A percentile compares a stretch with the other conserved stretches of the same genome.
phyloP scores from a whole-genome alignment of 2,797 vertebrate species.

The Corythornis leucogaster region DNA sequence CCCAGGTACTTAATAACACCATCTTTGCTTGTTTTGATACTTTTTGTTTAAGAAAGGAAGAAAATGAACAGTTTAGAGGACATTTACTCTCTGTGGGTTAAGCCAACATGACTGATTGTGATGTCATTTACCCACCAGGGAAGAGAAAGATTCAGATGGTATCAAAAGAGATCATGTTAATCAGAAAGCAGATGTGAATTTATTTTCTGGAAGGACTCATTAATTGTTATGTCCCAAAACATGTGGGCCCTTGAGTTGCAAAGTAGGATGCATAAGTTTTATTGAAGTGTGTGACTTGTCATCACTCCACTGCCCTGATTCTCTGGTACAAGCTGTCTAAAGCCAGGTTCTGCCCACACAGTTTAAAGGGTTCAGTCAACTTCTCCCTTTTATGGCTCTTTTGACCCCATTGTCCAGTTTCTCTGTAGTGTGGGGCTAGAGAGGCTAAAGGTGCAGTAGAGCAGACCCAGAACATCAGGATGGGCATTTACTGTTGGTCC shows the following conservation, averaged over 20 bases:
- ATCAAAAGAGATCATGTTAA: conserved; percentile 45
- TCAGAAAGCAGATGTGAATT: neutral
- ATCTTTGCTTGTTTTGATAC: neutral
- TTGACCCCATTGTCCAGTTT: neutral
- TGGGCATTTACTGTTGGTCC: neutral
- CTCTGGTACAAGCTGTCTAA: neutral
- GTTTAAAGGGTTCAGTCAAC: neutral
- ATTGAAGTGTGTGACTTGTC: neutral
- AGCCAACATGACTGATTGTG: conserved; percentile 38
- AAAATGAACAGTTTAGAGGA: conserved; percentile 29
- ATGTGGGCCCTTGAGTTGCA: neutral
- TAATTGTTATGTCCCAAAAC: conserved; percentile 31
- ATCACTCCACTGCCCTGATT: neutral
- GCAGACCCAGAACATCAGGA: neutral
- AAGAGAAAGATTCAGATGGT: conserved; percentile 1
- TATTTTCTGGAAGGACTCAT: conserved; percentile 47
- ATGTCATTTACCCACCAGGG: conserved; percentile 50
- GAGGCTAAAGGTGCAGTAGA: neutral
- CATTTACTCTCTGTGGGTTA: conserved; percentile 29
- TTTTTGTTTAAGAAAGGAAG: neutral
- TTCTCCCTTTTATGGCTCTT: neutral
- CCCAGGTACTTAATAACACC: neutral
- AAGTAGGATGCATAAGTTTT: neutral
- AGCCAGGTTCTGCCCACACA: neutral
- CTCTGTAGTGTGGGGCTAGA: neutral